These are phyloP conservation scores for Anolis apletophallus DNA, from an alignment of 2,797 vertebrate species.

Conservation along the genomic window DNA sequence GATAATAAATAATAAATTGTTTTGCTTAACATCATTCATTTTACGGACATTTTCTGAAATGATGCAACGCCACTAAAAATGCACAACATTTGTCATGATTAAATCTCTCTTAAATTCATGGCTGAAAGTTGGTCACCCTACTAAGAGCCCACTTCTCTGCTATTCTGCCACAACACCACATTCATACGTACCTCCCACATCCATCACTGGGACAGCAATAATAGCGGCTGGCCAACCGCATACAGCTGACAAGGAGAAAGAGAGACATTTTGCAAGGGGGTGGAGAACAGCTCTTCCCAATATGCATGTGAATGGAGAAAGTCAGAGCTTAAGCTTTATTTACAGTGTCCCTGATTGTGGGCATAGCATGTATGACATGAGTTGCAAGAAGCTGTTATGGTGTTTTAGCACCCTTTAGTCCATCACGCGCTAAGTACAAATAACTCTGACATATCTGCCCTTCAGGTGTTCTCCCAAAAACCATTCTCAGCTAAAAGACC, in stretches of 20 bases:
- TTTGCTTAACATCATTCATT: too few relatives aligned
- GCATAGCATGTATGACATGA: not conserved
- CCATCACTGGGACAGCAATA: not conserved
- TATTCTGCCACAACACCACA: not conserved
- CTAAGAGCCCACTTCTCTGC: not conserved
- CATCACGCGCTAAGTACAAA: not conserved
- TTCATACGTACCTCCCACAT: not conserved
- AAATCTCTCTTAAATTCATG: too few relatives aligned
- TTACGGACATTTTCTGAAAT: too few relatives aligned
- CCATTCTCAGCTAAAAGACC: not conserved
- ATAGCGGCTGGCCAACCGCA: not conserved
- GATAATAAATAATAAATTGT: too few relatives aligned
- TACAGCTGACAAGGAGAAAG: slow-evolving; percentile 14
- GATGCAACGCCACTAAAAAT: too few relatives aligned
- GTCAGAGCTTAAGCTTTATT: not conserved
- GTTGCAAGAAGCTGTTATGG: not conserved
- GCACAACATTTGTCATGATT: too few relatives aligned
- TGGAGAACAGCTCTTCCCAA: slow-evolving; percentile 37
- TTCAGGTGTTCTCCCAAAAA: not conserved
- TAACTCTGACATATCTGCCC: not conserved
- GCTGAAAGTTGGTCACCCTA: too few relatives aligned
- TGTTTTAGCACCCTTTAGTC: not conserved
- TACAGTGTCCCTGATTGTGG: not conserved
- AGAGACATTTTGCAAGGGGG: slow-evolving; percentile 28
- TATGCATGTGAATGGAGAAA: not conserved